These are phyloP conservation scores for Adelphocoris suturalis DNA, from an alignment of 2,888 invertebrate genomes.

Conservation along the genomic window DNA sequence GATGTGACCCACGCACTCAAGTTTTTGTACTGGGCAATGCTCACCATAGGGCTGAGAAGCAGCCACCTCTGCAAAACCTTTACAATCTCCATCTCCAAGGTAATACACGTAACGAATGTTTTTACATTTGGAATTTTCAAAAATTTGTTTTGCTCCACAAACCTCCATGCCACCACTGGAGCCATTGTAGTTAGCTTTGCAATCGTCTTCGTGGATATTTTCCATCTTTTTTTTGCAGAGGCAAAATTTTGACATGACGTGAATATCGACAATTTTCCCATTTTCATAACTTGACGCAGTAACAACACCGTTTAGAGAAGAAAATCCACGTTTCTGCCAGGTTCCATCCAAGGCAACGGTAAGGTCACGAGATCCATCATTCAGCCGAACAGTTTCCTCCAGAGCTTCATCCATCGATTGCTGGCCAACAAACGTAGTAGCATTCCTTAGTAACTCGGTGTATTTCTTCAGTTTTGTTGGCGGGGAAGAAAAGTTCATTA, in stretches of 20 bases:
- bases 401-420: not conserved
- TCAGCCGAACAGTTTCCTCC: not conserved
- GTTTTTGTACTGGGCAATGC: constrained; percentile 8
- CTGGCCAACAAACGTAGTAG: not conserved
- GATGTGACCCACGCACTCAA: constrained; percentile 41
- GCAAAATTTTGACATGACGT: constrained; percentile 18
- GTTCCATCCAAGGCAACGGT: constrained; percentile 62
- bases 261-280: constrained; percentile 33
- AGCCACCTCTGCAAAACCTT: constrained; percentile 46
- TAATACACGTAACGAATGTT: constrained; percentile 71
- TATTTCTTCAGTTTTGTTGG: constrained; percentile 8
- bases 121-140: constrained; percentile 66
- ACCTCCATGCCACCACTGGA: constrained; percentile 74
- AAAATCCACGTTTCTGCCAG: constrained; percentile 72
- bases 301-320: constrained; percentile 65
- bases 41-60: constrained; percentile 69
- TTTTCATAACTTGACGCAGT: constrained; percentile 2
- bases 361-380: not conserved
- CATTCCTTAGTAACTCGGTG: not conserved
- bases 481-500: constrained; percentile 10
- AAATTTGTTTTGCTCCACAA: constrained; percentile 70
- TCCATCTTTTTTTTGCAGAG: not conserved
- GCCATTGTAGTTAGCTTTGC: constrained; percentile 71
- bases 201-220: constrained; percentile 32
- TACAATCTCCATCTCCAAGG: constrained; percentile 72